Evolutionary conservation across 53 echinoderm and acorn worm genomes (phyloP), one percentile per base, ranked within the genome.

Genomic region (Crossaster papposus): DNA sequence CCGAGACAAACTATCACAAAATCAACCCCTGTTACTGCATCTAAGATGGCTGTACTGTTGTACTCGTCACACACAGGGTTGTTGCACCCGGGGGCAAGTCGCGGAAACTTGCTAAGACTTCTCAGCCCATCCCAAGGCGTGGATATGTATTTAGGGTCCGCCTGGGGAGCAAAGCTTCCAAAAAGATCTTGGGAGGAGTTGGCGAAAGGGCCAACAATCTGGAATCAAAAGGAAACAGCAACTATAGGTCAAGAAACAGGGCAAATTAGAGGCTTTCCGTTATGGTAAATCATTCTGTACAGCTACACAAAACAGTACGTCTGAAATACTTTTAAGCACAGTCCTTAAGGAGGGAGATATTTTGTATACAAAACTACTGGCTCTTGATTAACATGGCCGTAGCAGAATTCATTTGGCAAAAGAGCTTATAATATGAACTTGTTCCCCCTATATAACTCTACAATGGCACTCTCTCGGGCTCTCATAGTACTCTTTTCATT

Each of bases 161-260:
- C 85, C 22, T 91, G 76, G 0, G 95, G 90, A 30, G 92, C 79
- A 51, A 95, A 96, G 81, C 85, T 88, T 13, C 96, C 96, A 77
- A 92, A 89, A 4, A 96, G 51, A 17, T 84, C 77, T 7, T 71
- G 71, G 0, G 92, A 54, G 44, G 80, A 82, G 64, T 96, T 91
- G 38, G 96, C 95, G 81, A 96, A 95, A 54, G 96, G 96, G 32
- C 96, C 96, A 22, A 96, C 90, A 28, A 96, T 78, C 96, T 96
- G 79, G 22, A 83, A 64, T n/a, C 17, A 83, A 83, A 11, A 58
- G 58, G 68, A 81, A 23, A 73, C 12, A 10, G 51, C 30, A 63
- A 18, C 11, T 3, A 38, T 22, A 20, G 35, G 20, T 28, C 4
- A 30, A 13, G 70, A 30, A 1, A 70, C 70, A 30, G 24, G 70